Percentiles rank a stretch among this genome's conserved stretches.
Evolutionary conservation across 2,888 invertebrate species (phyloP).

Genomic region (Tenthredo mesomela): DNA sequence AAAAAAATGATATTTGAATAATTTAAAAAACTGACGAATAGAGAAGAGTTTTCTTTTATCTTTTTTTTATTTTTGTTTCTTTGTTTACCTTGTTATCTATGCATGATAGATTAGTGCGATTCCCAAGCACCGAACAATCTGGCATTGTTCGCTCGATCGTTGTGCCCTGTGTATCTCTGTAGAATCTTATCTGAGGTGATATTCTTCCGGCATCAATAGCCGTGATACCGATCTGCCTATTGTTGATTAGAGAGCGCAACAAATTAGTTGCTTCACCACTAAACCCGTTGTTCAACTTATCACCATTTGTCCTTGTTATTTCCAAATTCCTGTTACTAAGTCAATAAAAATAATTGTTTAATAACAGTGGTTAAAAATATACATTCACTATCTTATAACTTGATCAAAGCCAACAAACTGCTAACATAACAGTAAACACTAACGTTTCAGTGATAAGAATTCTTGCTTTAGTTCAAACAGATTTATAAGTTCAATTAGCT

Average conservation of each 20-base stretch:
- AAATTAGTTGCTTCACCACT: slow-evolving; percentile 87
- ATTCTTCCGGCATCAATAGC: slow-evolving; percentile 69
- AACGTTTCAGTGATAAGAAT: slow-evolving; percentile 7
- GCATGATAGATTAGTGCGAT: slow-evolving; percentile 72
- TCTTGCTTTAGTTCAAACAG: slow-evolving; percentile 1
- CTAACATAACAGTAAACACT: not conserved
- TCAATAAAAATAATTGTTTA: slow-evolving; percentile 23
- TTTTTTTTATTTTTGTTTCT: not conserved
- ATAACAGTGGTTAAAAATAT: not conserved
- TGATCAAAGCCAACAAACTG: not conserved
- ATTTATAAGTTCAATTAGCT: slow-evolving; percentile 22
- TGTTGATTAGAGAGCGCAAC: slow-evolving; percentile 87
- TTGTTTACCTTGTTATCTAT: slow-evolving; percentile 72
- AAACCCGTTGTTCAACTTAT: slow-evolving; percentile 73
- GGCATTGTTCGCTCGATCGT: slow-evolving; percentile 79
- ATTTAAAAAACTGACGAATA: not conserved
- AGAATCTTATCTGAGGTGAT: slow-evolving; percentile 81
- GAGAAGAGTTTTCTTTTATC: not conserved
- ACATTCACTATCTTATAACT: slow-evolving; percentile 2
- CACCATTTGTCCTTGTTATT: slow-evolving; percentile 75
- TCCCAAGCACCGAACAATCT: slow-evolving; percentile 73
- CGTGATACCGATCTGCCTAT: slow-evolving; percentile 87
- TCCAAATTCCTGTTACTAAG: slow-evolving; percentile 74
- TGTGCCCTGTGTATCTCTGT: slow-evolving; percentile 80
- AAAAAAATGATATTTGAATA: not conserved